Evolutionary conservation across 2,113 vertebrate species (phyloP).

Genomic region (Bambusicola thoracicus): DNA sequence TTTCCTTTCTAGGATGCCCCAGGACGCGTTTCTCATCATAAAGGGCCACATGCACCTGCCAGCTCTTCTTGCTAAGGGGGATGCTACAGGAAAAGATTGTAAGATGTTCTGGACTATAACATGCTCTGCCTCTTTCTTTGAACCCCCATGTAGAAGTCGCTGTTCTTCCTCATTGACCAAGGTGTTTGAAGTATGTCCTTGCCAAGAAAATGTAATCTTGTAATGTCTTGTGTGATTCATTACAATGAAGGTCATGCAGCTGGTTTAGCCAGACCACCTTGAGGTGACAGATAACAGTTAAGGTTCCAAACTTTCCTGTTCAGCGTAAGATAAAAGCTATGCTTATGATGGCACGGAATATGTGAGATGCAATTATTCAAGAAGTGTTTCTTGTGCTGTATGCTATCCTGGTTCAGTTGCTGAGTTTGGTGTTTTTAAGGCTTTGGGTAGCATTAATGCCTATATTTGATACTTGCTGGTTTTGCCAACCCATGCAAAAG

Average conservation of each 20-base stretch:
- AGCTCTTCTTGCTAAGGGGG: slow-evolving; percentile 72
- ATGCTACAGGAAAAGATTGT: slow-evolving; percentile 71
- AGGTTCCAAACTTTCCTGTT: slow-evolving; percentile 34
- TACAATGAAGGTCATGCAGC: slow-evolving; percentile 60
- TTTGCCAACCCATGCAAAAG: slow-evolving; percentile 18
- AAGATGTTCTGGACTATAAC: slow-evolving; percentile 75
- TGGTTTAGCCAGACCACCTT: slow-evolving; percentile 47
- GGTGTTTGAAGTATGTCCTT: slow-evolving; percentile 73
- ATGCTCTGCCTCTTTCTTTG: slow-evolving; percentile 71
- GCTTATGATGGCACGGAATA: slow-evolving; percentile 19
- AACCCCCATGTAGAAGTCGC: slow-evolving; percentile 69
- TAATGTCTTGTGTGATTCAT: slow-evolving; percentile 69
- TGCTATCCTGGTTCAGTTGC: slow-evolving; percentile 49
- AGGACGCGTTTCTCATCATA: slow-evolving; percentile 73
- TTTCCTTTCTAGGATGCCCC: slow-evolving; percentile 73
- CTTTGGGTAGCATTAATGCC: slow-evolving; percentile 8
- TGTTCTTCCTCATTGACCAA: slow-evolving; percentile 68
- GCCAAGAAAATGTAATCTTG: slow-evolving; percentile 70
- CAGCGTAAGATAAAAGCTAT: slow-evolving; percentile 32
- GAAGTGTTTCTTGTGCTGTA: slow-evolving; percentile 62
- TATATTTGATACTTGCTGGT: not conserved
- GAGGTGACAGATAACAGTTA: slow-evolving; percentile 45
- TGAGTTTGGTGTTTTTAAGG: slow-evolving; percentile 54
- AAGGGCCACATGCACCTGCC: slow-evolving; percentile 71
- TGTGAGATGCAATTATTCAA: slow-evolving; percentile 49